phyloP scores from a whole-genome alignment of 2,888 invertebrate species.

The Ischnus inquisitorius region DNA sequence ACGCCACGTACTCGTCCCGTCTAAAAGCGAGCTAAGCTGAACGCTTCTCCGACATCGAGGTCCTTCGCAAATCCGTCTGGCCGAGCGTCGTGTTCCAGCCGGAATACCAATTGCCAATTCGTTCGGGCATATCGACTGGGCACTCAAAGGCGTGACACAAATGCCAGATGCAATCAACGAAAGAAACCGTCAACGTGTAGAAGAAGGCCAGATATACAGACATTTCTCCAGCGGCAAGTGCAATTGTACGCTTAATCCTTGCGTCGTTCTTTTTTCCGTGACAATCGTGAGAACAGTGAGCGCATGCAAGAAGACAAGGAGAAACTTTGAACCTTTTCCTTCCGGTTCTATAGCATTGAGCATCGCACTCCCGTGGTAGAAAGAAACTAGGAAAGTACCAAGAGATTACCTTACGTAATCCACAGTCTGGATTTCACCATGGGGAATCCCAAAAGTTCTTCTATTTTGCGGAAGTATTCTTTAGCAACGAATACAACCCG shows the following conservation, averaged over 20 bases:
- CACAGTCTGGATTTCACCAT: constrained; percentile 54
- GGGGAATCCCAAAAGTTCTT: constrained; percentile 48
- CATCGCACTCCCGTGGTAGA: background rate
- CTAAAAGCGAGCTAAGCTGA: constrained; percentile 3
- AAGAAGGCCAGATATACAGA: constrained; percentile 34
- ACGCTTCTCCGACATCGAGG: constrained; percentile 56
- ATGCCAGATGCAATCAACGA: constrained; percentile 85
- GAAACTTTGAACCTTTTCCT: background rate
- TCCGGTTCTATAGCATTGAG: background rate
- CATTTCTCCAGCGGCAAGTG: constrained; percentile 36
- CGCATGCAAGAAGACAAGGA: background rate
- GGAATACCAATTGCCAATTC: constrained; percentile 84
- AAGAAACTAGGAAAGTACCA: constrained; percentile 29
- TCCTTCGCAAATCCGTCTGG: constrained; percentile 85
- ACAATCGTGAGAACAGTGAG: background rate
- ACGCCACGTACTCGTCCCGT: constrained; percentile 30
- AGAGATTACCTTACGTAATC: constrained; percentile 66
- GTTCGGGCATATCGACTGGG: constrained; percentile 84
- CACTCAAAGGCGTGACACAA: constrained; percentile 85
- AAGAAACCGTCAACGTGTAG: constrained; percentile 38
- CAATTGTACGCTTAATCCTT: constrained; percentile 54
- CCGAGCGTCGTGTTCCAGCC: constrained; percentile 76
- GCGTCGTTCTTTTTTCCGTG: constrained; percentile 29
- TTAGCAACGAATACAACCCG: constrained; percentile 37
- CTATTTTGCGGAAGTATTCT: constrained; percentile 41